Conservation (phyloP, 1,140 invertebrate species). For the Drosophila setifemur region DNA sequence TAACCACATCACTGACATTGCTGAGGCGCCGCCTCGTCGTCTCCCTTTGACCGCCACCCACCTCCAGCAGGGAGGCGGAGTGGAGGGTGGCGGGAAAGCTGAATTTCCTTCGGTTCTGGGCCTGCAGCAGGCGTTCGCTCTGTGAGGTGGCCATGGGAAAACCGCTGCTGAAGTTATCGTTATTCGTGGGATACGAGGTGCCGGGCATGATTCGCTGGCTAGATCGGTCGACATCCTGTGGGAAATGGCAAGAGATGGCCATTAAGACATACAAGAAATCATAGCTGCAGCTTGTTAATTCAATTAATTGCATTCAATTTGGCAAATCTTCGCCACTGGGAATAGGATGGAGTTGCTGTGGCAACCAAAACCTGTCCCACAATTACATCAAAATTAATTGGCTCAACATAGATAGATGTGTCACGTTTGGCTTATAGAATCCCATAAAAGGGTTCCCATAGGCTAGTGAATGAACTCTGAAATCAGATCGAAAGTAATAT, state of each 20-base stretch:
- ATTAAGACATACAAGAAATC: not conserved
- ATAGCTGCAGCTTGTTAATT: constrained; percentile 36
- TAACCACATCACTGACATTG: constrained; percentile 88
- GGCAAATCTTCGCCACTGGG: constrained; percentile 14
- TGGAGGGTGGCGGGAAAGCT: constrained; percentile 84
- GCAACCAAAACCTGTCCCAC: constrained; percentile 43
- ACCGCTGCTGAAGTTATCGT: constrained; percentile 69
- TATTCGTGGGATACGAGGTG: constrained; percentile 70
- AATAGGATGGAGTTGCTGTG: constrained; percentile 1
- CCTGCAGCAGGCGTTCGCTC: constrained; percentile 59
- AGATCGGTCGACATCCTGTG: constrained; percentile 45
- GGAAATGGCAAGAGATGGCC: constrained; percentile 23
- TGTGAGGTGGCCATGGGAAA: constrained; percentile 66
- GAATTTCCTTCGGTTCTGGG: constrained; percentile 83
- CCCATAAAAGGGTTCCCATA: not conserved
- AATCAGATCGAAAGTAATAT: constrained; percentile 19
- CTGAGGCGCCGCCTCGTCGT: constrained; percentile 85
- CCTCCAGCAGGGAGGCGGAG: constrained; percentile 77
- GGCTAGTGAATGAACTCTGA: constrained; percentile 37
- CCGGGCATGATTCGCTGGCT: constrained; percentile 53
- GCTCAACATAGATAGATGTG: constrained; percentile 50
- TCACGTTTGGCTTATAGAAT: constrained; percentile 42
- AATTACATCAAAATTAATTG: constrained; percentile 62
- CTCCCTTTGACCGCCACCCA: constrained; percentile 50
- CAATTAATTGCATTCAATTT: constrained; percentile 45